These are phyloP conservation scores for Merodon equestris DNA, from an alignment of 2,888 invertebrate genomes.

Conservation along the genomic window DNA sequence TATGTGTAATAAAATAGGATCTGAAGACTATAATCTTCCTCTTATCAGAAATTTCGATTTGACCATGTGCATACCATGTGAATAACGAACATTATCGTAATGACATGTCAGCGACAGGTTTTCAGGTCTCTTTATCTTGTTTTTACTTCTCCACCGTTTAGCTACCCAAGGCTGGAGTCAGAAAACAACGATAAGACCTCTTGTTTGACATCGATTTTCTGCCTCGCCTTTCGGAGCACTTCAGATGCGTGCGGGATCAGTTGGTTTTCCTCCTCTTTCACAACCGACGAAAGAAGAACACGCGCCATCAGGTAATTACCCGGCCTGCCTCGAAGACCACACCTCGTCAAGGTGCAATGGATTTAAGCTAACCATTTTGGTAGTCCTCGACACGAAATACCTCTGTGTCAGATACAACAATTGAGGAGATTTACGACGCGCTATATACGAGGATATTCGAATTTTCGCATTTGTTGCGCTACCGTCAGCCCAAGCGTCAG, in stretches of 20 bases:
- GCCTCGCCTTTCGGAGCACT: no score
- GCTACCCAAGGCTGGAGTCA: no score
- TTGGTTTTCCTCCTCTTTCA: neutral
- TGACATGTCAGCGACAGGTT: neutral
- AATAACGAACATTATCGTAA: no score
- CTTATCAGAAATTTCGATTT: no score
- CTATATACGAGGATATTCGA: constrained; percentile 32
- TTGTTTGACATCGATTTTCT: neutral
- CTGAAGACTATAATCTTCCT: no score
- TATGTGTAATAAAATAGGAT: no score
- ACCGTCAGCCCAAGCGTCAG: constrained; percentile 6
- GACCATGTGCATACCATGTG: no score
- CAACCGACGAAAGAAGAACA: no score
- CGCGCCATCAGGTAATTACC: neutral
- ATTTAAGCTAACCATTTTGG: no score
- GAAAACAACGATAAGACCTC: neutral
- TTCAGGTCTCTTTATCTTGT: neutral
- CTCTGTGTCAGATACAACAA: constrained; percentile 9
- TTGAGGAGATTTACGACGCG: constrained; percentile 25
- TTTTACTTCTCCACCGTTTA: no score
- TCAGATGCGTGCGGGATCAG: constrained; percentile 11
- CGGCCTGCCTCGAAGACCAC: neutral
- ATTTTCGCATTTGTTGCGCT: constrained; percentile 30
- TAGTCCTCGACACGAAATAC: neutral
- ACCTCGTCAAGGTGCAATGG: neutral